These are phyloP conservation scores for Enteromius afrohamiltoni DNA, from an alignment of 2,797 vertebrate species.

Conservation along the genomic window DNA sequence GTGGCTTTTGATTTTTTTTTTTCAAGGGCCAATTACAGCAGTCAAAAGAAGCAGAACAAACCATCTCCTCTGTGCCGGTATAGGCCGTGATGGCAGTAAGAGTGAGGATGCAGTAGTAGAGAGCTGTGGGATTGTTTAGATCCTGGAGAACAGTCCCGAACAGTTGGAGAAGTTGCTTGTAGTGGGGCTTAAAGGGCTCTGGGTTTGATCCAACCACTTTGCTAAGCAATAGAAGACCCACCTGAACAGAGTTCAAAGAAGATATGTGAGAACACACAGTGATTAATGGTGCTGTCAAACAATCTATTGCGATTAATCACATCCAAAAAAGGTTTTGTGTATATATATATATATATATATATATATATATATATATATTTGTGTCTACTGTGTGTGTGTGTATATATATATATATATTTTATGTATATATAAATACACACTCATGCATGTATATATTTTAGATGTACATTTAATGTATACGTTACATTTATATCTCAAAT, in stretches of 20 bases:
- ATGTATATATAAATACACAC: too few relatives aligned
- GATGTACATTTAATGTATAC: too few relatives aligned
- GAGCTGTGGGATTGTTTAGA: conserved; percentile 75
- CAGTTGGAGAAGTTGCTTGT: conserved; percentile 82
- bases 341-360: too few relatives aligned
- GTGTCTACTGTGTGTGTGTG: too few relatives aligned
- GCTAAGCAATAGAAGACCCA: conserved; percentile 85
- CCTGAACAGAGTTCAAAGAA: conserved; percentile 64
- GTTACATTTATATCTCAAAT: too few relatives aligned
- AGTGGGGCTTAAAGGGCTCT: conserved; percentile 82
- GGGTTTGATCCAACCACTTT: conserved; percentile 86
- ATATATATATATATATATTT: too few relatives aligned
- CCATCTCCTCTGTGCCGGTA: conserved; percentile 82
- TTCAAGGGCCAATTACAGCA: neutral
- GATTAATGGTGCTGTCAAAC: too few relatives aligned
- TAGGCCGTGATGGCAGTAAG: conserved; percentile 79
- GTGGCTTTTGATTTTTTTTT: neutral
- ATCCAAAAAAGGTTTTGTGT: too few relatives aligned
- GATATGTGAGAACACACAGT: neutral
- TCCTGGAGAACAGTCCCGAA: conserved; percentile 80
- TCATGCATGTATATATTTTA: too few relatives aligned
- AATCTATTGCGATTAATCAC: too few relatives aligned
- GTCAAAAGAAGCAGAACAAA: conserved; percentile 65
- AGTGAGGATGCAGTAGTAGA: conserved; percentile 87
- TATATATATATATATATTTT: too few relatives aligned